Percentiles rank a stretch among this genome's conserved stretches.
phyloP scores from a whole-genome alignment of 2,797 vertebrate genomes.

The Columba guinea region DNA sequence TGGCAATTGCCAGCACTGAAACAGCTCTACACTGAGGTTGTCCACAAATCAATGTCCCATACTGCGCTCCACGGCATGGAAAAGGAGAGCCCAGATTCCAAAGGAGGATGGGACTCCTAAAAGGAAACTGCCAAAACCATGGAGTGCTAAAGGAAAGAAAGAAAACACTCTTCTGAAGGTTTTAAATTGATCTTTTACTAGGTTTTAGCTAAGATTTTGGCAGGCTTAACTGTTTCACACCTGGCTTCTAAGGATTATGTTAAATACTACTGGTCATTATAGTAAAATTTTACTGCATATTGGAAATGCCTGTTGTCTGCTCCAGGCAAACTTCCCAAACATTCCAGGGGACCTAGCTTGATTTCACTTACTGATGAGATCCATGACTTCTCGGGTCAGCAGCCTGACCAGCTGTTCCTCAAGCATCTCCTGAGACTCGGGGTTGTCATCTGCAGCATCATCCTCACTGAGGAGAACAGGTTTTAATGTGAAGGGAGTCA shows the following conservation, averaged over 20 bases:
- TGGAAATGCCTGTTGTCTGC: neutral
- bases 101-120: neutral
- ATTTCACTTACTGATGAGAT: constrained; percentile 89
- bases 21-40: neutral
- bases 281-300: neutral
- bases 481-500: neutral
- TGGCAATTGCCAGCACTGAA: neutral
- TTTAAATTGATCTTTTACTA: neutral
- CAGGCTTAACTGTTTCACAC: neutral
- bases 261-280: neutral
- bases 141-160: neutral
- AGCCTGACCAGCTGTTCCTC: constrained; percentile 93
- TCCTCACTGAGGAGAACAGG: constrained; percentile 76
- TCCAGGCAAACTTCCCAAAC: neutral
- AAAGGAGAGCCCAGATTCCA: neutral
- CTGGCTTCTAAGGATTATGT: neutral
- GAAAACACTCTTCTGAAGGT: neutral
- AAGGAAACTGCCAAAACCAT: neutral
- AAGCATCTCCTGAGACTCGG: constrained; percentile 94
- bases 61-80: neutral
- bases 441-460: constrained; percentile 85
- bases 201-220: neutral
- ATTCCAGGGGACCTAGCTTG: neutral
- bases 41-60: neutral
- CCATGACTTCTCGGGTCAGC: constrained; percentile 93